A percentile compares a stretch with the other conserved stretches of the same genome.
phyloP scores from a whole-genome alignment of 2,797 vertebrate species.

The Bradypus variegatus region DNA sequence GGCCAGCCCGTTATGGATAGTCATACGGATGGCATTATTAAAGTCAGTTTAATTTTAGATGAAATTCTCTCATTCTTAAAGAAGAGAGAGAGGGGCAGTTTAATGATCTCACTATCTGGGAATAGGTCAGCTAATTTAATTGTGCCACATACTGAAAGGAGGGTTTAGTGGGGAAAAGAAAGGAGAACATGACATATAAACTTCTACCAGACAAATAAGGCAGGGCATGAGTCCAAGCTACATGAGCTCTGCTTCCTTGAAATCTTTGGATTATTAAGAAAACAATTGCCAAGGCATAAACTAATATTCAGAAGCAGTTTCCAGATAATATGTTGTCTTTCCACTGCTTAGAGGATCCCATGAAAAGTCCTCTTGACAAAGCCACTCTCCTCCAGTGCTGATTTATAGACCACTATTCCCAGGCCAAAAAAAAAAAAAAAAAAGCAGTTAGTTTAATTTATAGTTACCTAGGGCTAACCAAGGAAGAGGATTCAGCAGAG shows the following conservation, averaged over 20 bases:
- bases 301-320: constrained; percentile 41
- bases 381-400: not conserved
- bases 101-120: constrained; percentile 29
- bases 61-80: constrained; percentile 22
- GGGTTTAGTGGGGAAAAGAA: not conserved
- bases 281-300: constrained; percentile 49
- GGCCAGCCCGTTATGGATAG: not conserved
- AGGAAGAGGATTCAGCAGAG: constrained; percentile 47
- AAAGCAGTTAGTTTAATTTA: constrained; percentile 54
- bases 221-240: not conserved
- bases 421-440: not conserved
- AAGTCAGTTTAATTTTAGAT: not conserved
- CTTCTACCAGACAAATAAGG: not conserved
- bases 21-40: not conserved
- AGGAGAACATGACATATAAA: not conserved
- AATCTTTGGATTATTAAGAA: constrained; percentile 49
- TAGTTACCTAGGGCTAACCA: not conserved
- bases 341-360: constrained; percentile 3
- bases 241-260: constrained; percentile 10
- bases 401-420: constrained; percentile 45
- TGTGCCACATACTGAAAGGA: not conserved
- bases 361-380: constrained; percentile 22
- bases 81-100: not conserved
- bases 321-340: constrained; percentile 34
- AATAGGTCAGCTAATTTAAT: constrained; percentile 9